Percentiles rank a stretch among this genome's conserved stretches.
These are phyloP conservation scores for Neodon shergylaensis DNA, from an alignment of 2,113 vertebrate species.

Conservation along the genomic window DNA sequence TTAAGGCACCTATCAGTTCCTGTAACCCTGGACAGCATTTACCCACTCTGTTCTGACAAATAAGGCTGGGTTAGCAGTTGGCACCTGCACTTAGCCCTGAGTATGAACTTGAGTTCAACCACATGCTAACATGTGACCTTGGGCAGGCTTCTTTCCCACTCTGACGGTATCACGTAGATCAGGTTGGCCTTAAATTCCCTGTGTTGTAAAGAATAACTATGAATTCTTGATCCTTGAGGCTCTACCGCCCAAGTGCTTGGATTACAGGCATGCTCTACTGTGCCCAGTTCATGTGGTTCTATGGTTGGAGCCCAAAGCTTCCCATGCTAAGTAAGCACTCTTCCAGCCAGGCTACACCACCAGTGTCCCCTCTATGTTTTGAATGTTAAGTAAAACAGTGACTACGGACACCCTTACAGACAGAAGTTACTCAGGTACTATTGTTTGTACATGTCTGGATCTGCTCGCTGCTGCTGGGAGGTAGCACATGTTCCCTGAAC, in stretches of 20 bases:
- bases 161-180: neutral
- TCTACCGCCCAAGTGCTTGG: too few species aligned
- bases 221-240: neutral
- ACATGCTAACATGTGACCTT: neutral
- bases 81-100: neutral
- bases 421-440: neutral
- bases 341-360: neutral
- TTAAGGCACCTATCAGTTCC: neutral
- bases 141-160: neutral
- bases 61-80: neutral
- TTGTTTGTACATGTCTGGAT: neutral
- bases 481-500: neutral
- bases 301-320: neutral
- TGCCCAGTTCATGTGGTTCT: neutral
- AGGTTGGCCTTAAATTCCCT: neutral
- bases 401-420: neutral
- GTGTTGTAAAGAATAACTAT: neutral
- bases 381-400: neutral
- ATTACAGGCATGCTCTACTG: neutral
- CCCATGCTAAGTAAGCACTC: neutral
- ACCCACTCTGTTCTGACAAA: neutral
- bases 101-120: neutral
- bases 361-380: neutral
- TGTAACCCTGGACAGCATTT: neutral
- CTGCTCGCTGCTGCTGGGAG: neutral